A percentile compares a stretch with the other conserved stretches of the same genome.
Conservation (phyloP, 2,113 vertebrate genomes). For the Callionymus lyra region DNA sequence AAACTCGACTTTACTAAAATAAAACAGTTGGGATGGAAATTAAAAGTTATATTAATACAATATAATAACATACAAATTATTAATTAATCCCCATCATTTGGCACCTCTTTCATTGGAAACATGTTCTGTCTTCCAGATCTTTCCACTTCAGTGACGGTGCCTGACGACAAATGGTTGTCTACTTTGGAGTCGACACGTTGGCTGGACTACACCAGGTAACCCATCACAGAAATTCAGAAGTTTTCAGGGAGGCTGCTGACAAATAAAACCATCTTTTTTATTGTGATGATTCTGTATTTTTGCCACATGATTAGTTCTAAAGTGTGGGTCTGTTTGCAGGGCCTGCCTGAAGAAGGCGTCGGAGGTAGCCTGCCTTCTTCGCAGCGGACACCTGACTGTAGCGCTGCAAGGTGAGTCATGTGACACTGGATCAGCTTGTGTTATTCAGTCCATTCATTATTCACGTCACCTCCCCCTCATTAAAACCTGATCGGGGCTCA, state of each 20-base stretch:
- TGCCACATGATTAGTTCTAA: no score
- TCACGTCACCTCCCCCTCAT: slow-evolving; percentile 35
- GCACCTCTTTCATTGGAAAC: no score
- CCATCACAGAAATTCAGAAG: no score
- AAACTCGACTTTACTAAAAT: no score
- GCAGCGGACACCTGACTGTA: slow-evolving; percentile 72
- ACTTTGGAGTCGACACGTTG: slow-evolving; percentile 83
- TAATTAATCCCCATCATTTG: no score
- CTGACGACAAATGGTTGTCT: slow-evolving; percentile 90
- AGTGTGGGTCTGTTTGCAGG: slow-evolving; percentile 52
- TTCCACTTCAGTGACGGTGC: slow-evolving; percentile 63
- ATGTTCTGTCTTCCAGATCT: slow-evolving; percentile 66
- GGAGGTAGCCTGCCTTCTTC: slow-evolving; percentile 77
- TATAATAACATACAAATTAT: no score
- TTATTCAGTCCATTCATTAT: slow-evolving; percentile 47
- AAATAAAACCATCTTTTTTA: no score
- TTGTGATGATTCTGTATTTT: no score
- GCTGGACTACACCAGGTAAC: slow-evolving; percentile 82
- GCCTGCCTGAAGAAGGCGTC: slow-evolving; percentile 80
- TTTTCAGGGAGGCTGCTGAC: no score
- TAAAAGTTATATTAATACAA: no score
- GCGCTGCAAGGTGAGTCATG: slow-evolving; percentile 81
- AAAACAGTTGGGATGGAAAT: no score
- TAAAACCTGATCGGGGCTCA: slow-evolving; percentile 29
- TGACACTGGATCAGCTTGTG: slow-evolving; percentile 22